These are phyloP conservation scores for Sciurus niger DNA, from an alignment of 2,113 vertebrate species.

Conservation along the genomic window DNA sequence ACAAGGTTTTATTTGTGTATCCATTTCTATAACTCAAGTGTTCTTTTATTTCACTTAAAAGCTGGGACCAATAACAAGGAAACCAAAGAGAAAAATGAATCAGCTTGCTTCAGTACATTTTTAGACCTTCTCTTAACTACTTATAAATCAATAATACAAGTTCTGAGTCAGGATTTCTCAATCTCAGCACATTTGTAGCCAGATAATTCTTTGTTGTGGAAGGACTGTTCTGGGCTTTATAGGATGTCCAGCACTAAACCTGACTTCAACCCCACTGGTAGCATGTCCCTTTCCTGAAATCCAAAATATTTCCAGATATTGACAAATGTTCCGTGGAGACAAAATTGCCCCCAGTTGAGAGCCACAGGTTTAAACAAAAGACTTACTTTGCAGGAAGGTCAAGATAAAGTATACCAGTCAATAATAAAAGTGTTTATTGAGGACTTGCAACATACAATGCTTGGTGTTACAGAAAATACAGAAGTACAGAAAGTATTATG, in stretches of 20 bases:
- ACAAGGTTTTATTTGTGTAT: neutral
- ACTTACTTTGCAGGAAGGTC: neutral
- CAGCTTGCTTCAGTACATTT: constrained; percentile 23
- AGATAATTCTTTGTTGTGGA: neutral
- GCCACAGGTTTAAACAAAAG: neutral
- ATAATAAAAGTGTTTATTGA: neutral
- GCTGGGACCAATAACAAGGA: constrained; percentile 31
- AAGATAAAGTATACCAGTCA: neutral
- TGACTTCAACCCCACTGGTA: neutral
- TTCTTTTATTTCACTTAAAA: constrained; percentile 64
- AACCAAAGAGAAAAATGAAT: constrained; percentile 51
- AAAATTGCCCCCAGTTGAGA: neutral
- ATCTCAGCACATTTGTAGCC: constrained; percentile 6
- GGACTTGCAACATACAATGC: constrained; percentile 23
- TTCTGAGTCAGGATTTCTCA: constrained; percentile 40
- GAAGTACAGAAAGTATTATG: neutral
- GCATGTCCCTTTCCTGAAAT: neutral
- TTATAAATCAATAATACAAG: constrained; percentile 55
- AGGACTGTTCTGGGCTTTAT: neutral
- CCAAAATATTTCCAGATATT: neutral
- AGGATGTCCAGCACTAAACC: neutral
- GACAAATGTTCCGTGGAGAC: neutral
- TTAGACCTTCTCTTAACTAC: constrained; percentile 44
- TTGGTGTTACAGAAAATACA: neutral
- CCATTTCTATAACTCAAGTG: neutral